A percentile compares a stretch with the other conserved stretches of the same genome.
Evolutionary conservation across 2,888 invertebrate genomes (phyloP).

Genomic region (Agriotes lineatus): DNA sequence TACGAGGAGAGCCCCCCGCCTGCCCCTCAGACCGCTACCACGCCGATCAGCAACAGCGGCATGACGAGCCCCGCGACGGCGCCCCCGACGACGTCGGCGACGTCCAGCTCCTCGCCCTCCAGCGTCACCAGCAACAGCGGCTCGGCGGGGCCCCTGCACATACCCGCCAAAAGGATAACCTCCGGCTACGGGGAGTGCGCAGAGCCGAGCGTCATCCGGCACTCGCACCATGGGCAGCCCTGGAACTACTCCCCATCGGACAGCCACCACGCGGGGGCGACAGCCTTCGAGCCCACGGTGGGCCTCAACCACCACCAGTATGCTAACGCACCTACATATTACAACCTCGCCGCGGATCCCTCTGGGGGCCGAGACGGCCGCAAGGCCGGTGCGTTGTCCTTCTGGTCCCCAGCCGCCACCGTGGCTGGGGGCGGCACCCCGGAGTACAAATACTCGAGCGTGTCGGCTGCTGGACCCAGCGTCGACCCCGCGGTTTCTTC

Average conservation of each 20-base stretch:
- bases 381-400: conserved; percentile 70
- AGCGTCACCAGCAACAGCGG: conserved; percentile 75
- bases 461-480: conserved; percentile 66
- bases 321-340: conserved; percentile 79
- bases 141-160: conserved; percentile 85
- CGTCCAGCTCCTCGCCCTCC: conserved; percentile 73
- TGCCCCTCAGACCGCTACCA: conserved; percentile 67
- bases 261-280: conserved; percentile 67
- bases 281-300: conserved; percentile 71
- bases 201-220: conserved; percentile 81
- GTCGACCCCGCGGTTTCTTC: conserved; percentile 70
- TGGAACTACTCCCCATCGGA: conserved; percentile 82
- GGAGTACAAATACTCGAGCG: conserved; percentile 73
- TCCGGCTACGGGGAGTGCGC: conserved; percentile 69
- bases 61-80: conserved; percentile 66
- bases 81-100: conserved; percentile 75
- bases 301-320: conserved; percentile 77
- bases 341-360: conserved; percentile 77
- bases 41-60: conserved; percentile 71
- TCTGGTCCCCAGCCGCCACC: conserved; percentile 77
- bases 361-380: conserved; percentile 74
- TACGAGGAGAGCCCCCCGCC: conserved; percentile 79
- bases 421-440: conserved; percentile 69
- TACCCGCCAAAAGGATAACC: conserved; percentile 85
- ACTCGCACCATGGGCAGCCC: conserved; percentile 75